A percentile compares a stretch with the other conserved stretches of the same genome.
These are phyloP conservation scores for Alligator sinensis DNA, from an alignment of 2,113 vertebrate genomes.

Conservation along the genomic window DNA sequence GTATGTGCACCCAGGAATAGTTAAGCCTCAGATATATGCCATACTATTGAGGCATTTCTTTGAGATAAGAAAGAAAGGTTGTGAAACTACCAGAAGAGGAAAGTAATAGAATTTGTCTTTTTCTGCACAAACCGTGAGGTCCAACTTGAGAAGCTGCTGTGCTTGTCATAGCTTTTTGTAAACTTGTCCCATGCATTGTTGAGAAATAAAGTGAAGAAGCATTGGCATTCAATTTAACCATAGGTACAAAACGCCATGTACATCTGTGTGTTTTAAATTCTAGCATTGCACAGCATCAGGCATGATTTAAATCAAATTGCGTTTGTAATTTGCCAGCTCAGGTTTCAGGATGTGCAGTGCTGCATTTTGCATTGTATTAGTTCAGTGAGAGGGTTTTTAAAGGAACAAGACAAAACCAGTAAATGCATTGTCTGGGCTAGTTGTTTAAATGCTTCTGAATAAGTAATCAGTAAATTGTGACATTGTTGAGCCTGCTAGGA, in stretches of 20 bases:
- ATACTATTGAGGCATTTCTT: background rate
- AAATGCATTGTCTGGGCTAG: background rate
- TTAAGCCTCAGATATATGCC: background rate
- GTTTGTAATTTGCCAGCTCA: background rate
- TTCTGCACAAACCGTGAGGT: background rate
- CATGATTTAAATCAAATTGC: slow-evolving; percentile 2
- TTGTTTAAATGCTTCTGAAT: background rate
- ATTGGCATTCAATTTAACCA: background rate
- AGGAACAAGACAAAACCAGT: background rate
- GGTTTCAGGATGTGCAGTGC: background rate
- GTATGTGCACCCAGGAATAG: background rate
- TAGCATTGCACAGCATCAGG: background rate
- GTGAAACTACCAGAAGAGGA: background rate
- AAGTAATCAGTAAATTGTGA: background rate
- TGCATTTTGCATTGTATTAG: background rate
- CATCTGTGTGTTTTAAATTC: background rate
- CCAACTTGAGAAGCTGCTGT: background rate
- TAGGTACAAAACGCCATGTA: background rate
- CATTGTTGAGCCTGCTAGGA: background rate
- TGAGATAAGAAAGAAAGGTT: background rate
- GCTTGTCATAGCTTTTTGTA: background rate
- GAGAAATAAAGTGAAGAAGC: background rate
- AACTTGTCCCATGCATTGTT: background rate
- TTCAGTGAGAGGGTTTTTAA: background rate
- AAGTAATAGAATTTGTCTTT: background rate